Percentiles rank a stretch among this genome's conserved stretches.
Evolutionary conservation across 2,113 vertebrate genomes (phyloP).

Genomic region (Anseranas semipalmata): DNA sequence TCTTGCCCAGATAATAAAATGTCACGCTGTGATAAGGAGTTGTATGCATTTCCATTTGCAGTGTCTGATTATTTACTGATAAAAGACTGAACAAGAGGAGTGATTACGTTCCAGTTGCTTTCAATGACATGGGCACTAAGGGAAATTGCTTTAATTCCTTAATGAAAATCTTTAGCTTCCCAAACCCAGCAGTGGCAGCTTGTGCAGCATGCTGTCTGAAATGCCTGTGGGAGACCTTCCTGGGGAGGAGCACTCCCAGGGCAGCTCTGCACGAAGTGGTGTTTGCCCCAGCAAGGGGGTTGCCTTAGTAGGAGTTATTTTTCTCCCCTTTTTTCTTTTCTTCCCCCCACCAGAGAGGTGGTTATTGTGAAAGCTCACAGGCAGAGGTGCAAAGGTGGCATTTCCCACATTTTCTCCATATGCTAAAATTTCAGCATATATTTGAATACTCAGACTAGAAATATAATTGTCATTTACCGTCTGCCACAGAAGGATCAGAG

Average conservation of each 20-base stretch:
- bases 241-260: fast-evolving
- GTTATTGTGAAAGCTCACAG: not conserved
- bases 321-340: not conserved
- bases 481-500: not conserved
- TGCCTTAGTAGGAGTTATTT: not conserved
- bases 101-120: not conserved
- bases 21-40: not conserved
- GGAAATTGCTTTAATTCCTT: not conserved
- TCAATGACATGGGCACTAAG: not conserved
- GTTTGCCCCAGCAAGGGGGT: not conserved
- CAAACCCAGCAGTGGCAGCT: not conserved
- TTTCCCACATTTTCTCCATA: not conserved
- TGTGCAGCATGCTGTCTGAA: not conserved
- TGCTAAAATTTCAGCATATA: not conserved
- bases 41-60: conserved; percentile 45
- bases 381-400: not conserved
- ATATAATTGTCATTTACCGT: no score
- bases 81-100: not conserved
- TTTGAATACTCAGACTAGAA: not conserved
- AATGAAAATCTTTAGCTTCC: not conserved
- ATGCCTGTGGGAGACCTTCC: fast-evolving
- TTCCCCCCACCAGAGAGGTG: not conserved
- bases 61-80: not conserved
- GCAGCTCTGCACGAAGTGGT: not conserved
- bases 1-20: not conserved